A percentile compares a stretch with the other conserved stretches of the same genome.
These are phyloP conservation scores for Hydropotes inermis DNA, from an alignment of 2,113 vertebrate genomes.

Conservation along the genomic window DNA sequence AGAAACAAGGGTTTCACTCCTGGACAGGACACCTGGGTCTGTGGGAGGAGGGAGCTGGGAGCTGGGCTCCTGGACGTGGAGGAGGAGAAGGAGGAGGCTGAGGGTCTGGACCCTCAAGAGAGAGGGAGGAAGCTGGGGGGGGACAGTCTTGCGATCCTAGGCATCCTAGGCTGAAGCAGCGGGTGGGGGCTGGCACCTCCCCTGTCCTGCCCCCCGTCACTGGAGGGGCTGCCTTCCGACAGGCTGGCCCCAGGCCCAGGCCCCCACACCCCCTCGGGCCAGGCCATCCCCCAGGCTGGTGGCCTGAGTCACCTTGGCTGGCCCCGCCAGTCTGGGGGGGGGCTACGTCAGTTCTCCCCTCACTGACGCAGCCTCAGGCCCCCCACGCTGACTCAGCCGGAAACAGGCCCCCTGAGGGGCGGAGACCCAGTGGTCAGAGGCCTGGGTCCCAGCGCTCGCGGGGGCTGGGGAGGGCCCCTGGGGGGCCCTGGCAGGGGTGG, in stretches of 20 bases:
- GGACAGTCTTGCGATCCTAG: background rate
- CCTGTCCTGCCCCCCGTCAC: background rate
- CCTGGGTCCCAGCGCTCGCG: conserved; percentile 36
- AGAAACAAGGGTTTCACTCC: background rate
- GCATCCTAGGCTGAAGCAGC: background rate
- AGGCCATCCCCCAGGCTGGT: conserved; percentile 59
- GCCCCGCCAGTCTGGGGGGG: conserved; percentile 44
- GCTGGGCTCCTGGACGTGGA: background rate
- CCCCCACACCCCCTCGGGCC: background rate
- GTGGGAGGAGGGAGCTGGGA: background rate
- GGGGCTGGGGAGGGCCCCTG: conserved; percentile 10
- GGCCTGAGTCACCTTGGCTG: conserved; percentile 76
- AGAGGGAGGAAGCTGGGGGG: background rate
- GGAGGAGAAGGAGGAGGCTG: background rate
- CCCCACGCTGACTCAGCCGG: conserved; percentile 75
- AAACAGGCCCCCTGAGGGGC: conserved; percentile 72
- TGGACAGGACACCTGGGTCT: background rate
- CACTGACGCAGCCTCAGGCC: conserved; percentile 70
- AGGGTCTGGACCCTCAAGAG: background rate
- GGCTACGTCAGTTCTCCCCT: conserved; percentile 69
- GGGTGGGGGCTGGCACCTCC: background rate
- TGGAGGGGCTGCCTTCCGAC: background rate
- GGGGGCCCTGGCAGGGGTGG: conserved; percentile 50
- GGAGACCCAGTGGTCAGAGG: conserved; percentile 65
- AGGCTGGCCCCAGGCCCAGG: conserved; percentile 6